Evolutionary conservation across 92 coral and sea anemone genomes (phyloP).

Genomic region (Epizoanthus stellaris): DNA sequence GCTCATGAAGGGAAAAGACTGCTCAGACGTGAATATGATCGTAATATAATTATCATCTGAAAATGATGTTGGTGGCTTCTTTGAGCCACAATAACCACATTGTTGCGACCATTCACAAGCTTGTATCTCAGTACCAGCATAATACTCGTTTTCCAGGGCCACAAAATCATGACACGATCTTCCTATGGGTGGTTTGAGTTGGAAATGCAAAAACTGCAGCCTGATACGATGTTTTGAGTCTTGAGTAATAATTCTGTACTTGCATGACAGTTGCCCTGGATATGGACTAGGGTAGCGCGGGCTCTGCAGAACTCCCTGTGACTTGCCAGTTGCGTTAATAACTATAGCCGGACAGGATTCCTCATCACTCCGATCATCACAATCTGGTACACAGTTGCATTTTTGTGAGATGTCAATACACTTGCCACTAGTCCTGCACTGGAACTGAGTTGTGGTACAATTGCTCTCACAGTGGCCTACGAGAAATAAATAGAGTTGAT

Average conservation of each 20-base stretch:
- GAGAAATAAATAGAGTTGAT: no score
- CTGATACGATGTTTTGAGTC: slow-evolving; percentile 19
- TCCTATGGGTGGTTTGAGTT: neutral
- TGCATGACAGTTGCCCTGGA: neutral
- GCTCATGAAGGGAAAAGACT: neutral
- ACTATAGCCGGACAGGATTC: neutral
- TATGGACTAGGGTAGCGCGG: neutral
- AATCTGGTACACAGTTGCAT: slow-evolving; percentile 10
- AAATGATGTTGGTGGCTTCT: slow-evolving; percentile 5
- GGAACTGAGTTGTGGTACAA: slow-evolving; percentile 17
- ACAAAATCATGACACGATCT: slow-evolving; percentile 1
- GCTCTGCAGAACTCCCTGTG: slow-evolving; percentile 6
- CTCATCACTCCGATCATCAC: slow-evolving; percentile 7
- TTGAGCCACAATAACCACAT: slow-evolving; percentile 28
- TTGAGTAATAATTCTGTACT: slow-evolving; percentile 15
- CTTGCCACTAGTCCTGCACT: slow-evolving; percentile 16
- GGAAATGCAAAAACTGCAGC: slow-evolving; percentile 20
- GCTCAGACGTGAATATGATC: neutral
- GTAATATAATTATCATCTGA: slow-evolving; percentile 21
- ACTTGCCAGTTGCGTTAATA: slow-evolving; percentile 18
- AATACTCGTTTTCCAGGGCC: neutral
- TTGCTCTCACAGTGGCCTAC: slow-evolving; percentile 14
- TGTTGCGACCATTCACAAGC: neutral
- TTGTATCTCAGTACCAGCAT: neutral
- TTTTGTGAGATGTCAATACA: neutral